Evolutionary conservation across 2,888 invertebrate species (phyloP).

Genomic region (Conchocele bisecta): DNA sequence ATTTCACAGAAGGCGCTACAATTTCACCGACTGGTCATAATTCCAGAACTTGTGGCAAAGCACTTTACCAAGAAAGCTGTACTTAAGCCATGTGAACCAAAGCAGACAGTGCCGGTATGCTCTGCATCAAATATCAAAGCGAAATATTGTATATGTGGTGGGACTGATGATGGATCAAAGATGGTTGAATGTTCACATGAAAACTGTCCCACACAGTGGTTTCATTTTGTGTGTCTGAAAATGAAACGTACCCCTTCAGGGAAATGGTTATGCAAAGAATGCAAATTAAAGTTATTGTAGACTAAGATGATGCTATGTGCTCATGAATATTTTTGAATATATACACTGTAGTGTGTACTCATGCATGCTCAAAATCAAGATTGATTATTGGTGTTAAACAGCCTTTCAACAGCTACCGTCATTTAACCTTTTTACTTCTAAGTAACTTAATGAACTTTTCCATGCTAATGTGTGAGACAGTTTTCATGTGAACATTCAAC

Average conservation of each 20-base stretch:
- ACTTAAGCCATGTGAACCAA: neutral
- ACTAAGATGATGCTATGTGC: no score
- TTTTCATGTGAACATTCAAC: no score
- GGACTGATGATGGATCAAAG: constrained; percentile 25
- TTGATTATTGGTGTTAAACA: no score
- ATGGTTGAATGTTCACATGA: constrained; percentile 34
- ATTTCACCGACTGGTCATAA: constrained; percentile 30
- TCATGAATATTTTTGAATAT: no score
- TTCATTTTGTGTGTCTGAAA: constrained; percentile 26
- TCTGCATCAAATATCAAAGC: neutral
- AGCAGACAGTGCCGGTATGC: neutral
- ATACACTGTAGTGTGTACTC: no score
- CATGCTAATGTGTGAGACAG: no score
- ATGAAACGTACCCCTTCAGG: constrained; percentile 24
- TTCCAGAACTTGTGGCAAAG: constrained; percentile 42
- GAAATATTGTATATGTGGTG: constrained; percentile 19
- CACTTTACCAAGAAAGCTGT: constrained; percentile 9
- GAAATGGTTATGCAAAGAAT: constrained; percentile 20
- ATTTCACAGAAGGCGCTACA: constrained; percentile 12
- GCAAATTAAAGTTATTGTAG: no score
- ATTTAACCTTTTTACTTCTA: no score
- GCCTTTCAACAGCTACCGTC: no score
- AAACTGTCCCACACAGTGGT: constrained; percentile 25
- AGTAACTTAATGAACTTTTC: no score
- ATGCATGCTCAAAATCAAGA: no score